A percentile compares a stretch with the other conserved stretches of the same genome.
phyloP scores from a whole-genome alignment of 2,797 vertebrate species.

The Lacerta bilineata region DNA sequence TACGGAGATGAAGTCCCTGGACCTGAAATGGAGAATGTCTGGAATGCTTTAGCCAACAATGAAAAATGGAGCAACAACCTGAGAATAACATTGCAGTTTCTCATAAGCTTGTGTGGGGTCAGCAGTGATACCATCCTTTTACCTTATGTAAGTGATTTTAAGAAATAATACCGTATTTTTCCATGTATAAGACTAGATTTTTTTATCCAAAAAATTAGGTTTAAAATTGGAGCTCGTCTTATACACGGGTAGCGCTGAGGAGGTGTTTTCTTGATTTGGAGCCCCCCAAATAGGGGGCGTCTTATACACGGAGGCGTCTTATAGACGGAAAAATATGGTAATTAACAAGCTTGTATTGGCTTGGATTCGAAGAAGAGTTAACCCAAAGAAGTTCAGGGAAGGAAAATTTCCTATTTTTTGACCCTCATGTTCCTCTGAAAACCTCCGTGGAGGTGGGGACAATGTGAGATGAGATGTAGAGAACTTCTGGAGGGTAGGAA shows the following conservation, averaged over 20 bases:
- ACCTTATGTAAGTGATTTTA: conserved; percentile 87
- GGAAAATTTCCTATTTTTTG: background rate
- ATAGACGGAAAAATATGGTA: no score
- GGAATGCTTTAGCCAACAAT: conserved; percentile 97
- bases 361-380: background rate
- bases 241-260: no score
- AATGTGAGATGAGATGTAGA: background rate
- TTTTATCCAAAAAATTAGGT: no score
- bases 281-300: no score
- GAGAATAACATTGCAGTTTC: conserved; percentile 94
- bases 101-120: conserved; percentile 97
- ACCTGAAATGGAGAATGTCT: conserved; percentile 97
- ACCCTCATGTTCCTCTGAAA: background rate
- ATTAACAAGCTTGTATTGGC: background rate
- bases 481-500: background rate
- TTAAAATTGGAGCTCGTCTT: no score
- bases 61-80: conserved; percentile 99
- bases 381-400: background rate
- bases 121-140: conserved; percentile 96
- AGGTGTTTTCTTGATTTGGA: no score
- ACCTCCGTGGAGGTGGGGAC: background rate
- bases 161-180: no score
- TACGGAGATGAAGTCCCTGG: conserved; percentile 98
- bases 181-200: no score
- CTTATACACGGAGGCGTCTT: no score